Evolutionary conservation across 1,140 invertebrate genomes (phyloP), one percentile per base, ranked within the genome.

Genomic region (Theocolax elegans): DNA sequence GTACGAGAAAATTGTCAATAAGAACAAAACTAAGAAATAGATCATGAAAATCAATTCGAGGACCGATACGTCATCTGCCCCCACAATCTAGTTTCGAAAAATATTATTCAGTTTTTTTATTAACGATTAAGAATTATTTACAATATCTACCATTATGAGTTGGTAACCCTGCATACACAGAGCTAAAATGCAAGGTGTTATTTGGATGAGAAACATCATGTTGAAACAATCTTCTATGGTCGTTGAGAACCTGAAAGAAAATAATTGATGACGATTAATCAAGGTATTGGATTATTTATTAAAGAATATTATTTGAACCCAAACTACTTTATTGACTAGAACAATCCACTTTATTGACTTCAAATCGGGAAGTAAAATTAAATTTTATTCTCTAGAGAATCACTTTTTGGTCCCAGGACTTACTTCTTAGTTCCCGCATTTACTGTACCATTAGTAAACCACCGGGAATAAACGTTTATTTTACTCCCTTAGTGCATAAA

Each of bases 101-200:
- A 35, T 10, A 35, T 35, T 35, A 6, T 6, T 35, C 31, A 35
- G n/a, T n/a, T n/a, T n/a, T n/a, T n/a, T n/a, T n/a, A n/a, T n/a
- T n/a, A n/a, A 35, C 31, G 31, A 35, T 35, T 35, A 35, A 35
- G 35, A 42, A 44, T 64, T 21, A 44, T 51, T 48, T 48, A 29
- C 21, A 31, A 17, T 29, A 27, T 59, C 4, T 66, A 25, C 69
- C 62, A 25, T 49, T 3, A 71, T 66, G 1, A 71, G 46, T 31
- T 65, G 53, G 31, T 65, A 71, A 8, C 54, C 62, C 31, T 65
- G 69, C 4, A 54, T 42, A 48, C 69, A 65, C 9, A 71, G 19
- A 29, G 25, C 69, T 59, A 71, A 71, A 51, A 71, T 65, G 31
- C 69, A 71, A 31, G 69, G 69, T 42, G 64, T 15, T 19, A 71